phyloP scores from a whole-genome alignment of 2,888 invertebrate genomes.

The Entomobrya multifasciata region DNA sequence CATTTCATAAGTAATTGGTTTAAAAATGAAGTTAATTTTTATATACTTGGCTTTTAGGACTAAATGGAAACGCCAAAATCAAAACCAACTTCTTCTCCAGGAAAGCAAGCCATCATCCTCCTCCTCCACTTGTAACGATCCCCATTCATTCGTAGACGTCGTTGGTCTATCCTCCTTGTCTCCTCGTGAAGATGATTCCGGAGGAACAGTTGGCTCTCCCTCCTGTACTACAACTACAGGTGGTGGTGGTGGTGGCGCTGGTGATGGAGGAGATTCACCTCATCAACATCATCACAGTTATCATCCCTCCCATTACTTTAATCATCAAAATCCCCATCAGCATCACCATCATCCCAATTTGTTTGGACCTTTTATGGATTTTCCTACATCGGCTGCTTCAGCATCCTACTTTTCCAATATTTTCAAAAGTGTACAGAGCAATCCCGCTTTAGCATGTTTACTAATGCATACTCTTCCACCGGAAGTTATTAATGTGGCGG shows the following conservation, averaged over 20 bases:
- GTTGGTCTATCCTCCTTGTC: no score
- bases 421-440: slow-evolving; percentile 74
- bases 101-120: slow-evolving; percentile 44
- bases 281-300: not conserved
- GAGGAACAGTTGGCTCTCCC: not conserved
- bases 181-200: slow-evolving; percentile 12
- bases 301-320: not conserved
- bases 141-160: no score
- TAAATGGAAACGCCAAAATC: slow-evolving; percentile 86
- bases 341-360: not conserved
- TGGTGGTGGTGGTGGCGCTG: no score
- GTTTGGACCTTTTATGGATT: no score
- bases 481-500: slow-evolving; percentile 35
- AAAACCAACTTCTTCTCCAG: slow-evolving; percentile 86
- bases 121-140: no score
- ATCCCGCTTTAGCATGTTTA: slow-evolving; percentile 75
- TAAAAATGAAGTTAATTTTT: no score
- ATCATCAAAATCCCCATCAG: no score
- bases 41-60: slow-evolving; percentile 80
- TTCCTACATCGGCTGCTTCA: slow-evolving; percentile 9
- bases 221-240: no score
- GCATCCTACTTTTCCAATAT: slow-evolving; percentile 75
- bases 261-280: slow-evolving; percentile 3
- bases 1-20: no score
- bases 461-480: slow-evolving; percentile 73